These are phyloP conservation scores for Sepiola atlantica DNA, from an alignment of 2,888 invertebrate species.

Conservation along the genomic window DNA sequence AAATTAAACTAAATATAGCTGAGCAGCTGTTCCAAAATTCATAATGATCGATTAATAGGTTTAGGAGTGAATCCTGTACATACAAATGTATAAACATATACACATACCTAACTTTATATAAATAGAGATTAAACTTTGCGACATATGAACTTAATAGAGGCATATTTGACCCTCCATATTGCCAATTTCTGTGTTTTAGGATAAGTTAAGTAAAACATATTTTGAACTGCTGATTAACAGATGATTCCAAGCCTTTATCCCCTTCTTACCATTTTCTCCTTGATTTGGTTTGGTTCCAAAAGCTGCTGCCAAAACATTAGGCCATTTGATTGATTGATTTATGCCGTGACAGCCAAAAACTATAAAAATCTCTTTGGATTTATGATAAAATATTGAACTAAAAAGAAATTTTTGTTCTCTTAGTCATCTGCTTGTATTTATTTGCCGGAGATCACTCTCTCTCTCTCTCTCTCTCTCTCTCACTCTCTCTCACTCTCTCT, in stretches of 20 bases:
- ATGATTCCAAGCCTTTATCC: background rate
- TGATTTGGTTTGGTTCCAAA: too few relatives aligned
- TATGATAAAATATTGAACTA: background rate
- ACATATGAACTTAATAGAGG: background rate
- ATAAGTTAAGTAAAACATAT: background rate
- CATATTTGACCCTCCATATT: background rate
- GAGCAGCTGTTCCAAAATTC: too few relatives aligned
- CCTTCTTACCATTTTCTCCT: background rate
- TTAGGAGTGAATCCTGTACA: too few relatives aligned
- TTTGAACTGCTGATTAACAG: background rate
- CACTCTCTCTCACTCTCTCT: background rate
- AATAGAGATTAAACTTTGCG: background rate
- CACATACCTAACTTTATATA: too few relatives aligned
- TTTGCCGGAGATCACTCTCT: background rate
- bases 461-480: too few relatives aligned
- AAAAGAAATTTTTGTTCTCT: constrained; percentile 1
- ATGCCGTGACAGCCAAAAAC: background rate
- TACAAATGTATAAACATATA: too few relatives aligned
- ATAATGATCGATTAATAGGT: too few relatives aligned
- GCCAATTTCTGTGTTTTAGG: background rate
- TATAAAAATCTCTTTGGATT: background rate
- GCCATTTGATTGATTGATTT: background rate
- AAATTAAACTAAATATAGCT: too few relatives aligned
- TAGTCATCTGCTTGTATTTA: background rate
- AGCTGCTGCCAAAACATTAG: background rate